These are phyloP conservation scores for Anagrus nilaparvatae DNA, from an alignment of 1,140 invertebrate genomes.

Conservation along the genomic window DNA sequence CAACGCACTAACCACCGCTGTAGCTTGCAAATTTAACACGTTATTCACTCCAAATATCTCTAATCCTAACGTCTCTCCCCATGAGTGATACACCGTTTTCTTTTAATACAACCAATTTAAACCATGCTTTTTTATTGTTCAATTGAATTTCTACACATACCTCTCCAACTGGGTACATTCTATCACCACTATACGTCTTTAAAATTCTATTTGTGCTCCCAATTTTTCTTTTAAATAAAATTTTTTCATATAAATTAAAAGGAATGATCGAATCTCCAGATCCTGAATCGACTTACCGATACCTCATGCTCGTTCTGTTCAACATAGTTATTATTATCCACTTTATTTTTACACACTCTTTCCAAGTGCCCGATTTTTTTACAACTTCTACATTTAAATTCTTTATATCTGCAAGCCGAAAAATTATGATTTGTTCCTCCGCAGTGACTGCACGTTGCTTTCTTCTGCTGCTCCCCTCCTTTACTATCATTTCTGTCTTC, in stretches of 20 bases:
- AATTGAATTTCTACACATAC: background rate
- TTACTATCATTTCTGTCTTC: background rate
- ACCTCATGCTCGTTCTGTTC: background rate
- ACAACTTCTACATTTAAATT: constrained; percentile 1
- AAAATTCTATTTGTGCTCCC: background rate
- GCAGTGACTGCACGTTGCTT: background rate
- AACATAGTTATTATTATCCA: background rate
- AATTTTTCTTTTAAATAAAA: background rate
- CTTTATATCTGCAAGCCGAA: constrained; percentile 9
- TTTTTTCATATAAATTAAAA: background rate
- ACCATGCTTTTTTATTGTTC: background rate
- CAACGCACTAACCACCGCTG: constrained; percentile 4
- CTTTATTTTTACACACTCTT: constrained; percentile 1
- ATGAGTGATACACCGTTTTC: background rate
- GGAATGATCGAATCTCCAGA: background rate
- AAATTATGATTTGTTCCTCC: constrained; percentile 3
- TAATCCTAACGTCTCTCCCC: background rate
- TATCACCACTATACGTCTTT: background rate
- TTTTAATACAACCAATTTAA: background rate
- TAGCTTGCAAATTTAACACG: background rate
- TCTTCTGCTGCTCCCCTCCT: background rate
- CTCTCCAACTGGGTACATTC: background rate
- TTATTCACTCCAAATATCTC: background rate
- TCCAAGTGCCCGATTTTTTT: background rate
- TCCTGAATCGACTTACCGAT: background rate